phyloP scores from a whole-genome alignment of 2,113 vertebrate species.

The Eubucco bourcierii region DNA sequence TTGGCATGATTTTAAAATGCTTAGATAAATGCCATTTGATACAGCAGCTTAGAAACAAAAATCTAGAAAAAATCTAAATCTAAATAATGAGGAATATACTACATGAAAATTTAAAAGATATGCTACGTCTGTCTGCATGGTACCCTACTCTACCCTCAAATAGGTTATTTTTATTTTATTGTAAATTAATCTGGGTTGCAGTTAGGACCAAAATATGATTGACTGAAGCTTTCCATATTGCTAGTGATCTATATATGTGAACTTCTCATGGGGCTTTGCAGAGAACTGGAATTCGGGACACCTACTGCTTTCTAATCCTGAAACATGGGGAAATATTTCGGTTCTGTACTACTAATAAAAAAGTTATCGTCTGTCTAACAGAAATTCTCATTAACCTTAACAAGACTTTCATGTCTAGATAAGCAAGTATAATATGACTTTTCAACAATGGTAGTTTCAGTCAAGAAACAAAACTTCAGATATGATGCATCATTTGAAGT shows the following conservation, averaged over 20 bases:
- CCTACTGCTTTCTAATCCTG: conserved; percentile 15
- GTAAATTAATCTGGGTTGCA: background rate
- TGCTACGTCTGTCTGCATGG: background rate
- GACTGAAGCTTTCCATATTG: background rate
- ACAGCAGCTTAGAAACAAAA: conserved; percentile 39
- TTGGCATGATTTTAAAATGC: conserved; percentile 75
- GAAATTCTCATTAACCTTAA: conserved; percentile 49
- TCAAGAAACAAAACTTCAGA: background rate
- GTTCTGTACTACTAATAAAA: conserved; percentile 1
- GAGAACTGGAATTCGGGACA: conserved; percentile 16
- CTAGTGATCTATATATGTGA: conserved; percentile 21
- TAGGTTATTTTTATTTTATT: background rate
- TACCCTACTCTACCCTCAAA: background rate
- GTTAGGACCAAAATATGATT: conserved; percentile 1
- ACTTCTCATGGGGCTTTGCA: conserved; percentile 2
- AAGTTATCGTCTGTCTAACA: background rate
- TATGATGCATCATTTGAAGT: background rate
- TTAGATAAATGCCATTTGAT: conserved; percentile 72
- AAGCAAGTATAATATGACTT: background rate
- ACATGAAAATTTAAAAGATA: background rate
- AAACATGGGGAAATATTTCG: conserved; percentile 18
- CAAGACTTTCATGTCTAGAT: conserved; percentile 35
- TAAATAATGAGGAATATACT: conserved; percentile 2
- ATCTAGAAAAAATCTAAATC: conserved; percentile 23
- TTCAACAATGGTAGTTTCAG: background rate